Percentiles rank a stretch among this genome's conserved stretches.
Evolutionary conservation across 2,797 vertebrate genomes (phyloP).

Genomic region (Acanthis flammea): DNA sequence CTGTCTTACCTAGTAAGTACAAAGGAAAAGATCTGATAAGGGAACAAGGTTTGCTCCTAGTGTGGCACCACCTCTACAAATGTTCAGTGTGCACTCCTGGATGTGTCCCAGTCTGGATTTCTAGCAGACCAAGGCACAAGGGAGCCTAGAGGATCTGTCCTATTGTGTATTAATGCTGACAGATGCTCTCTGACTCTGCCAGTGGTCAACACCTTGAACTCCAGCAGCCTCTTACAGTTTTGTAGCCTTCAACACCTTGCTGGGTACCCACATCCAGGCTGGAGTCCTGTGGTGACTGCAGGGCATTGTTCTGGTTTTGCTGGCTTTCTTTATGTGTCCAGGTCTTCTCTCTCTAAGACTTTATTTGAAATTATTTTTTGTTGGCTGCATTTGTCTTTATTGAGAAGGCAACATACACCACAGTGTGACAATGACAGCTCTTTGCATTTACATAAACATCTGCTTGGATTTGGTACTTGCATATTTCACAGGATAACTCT

Average conservation of each 20-base stretch:
- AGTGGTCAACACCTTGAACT: not conserved
- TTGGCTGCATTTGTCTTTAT: not conserved
- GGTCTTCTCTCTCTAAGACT: not conserved
- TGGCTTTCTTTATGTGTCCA: not conserved
- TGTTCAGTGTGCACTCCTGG: not conserved
- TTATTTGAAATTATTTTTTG: not conserved
- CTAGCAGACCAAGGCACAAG: not conserved
- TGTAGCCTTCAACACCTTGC: not conserved
- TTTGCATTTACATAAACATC: slow-evolving; percentile 1
- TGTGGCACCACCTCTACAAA: not conserved
- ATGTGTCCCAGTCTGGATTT: not conserved
- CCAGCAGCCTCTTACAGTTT: not conserved
- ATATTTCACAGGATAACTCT: not conserved
- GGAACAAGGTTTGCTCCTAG: not conserved
- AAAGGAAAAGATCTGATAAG: not conserved
- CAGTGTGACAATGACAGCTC: not conserved
- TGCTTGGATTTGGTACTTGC: not conserved
- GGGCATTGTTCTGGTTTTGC: not conserved
- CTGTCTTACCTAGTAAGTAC: not conserved
- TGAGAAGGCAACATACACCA: not conserved
- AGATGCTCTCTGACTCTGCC: not conserved
- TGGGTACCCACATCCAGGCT: not conserved
- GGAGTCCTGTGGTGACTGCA: not conserved
- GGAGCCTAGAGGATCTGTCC: not conserved
- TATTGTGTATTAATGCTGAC: not conserved